These are phyloP conservation scores for Centropus bengalensis DNA, from an alignment of 2,113 vertebrate genomes.

Conservation along the genomic window DNA sequence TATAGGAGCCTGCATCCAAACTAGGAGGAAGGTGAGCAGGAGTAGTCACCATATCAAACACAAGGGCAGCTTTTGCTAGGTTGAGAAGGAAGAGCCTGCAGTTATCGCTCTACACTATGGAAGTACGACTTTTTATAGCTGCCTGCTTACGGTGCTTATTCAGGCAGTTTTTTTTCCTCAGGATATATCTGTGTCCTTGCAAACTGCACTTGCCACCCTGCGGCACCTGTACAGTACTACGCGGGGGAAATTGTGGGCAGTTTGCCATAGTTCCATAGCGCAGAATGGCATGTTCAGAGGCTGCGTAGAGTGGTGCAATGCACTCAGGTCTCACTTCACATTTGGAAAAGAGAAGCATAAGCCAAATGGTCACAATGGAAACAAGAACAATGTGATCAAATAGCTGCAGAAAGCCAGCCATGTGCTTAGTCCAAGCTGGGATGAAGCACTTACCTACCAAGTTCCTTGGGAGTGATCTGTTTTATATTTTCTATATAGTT, in stretches of 20 bases:
- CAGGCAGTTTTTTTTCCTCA: background rate
- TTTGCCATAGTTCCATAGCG: background rate
- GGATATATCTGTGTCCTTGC: background rate
- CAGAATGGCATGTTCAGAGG: background rate
- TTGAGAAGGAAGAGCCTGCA: background rate
- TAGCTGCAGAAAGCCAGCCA: background rate
- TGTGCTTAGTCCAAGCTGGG: background rate
- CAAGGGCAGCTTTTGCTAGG: background rate
- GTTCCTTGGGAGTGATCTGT: background rate
- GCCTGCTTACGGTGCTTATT: background rate
- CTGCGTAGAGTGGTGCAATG: accelerated
- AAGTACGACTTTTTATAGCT: background rate
- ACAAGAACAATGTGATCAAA: background rate
- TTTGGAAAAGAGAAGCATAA: background rate
- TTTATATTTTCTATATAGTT: background rate
- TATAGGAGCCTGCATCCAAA: background rate
- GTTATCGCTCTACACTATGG: background rate
- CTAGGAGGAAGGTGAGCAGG: background rate
- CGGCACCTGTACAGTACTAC: background rate
- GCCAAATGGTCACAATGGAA: background rate
- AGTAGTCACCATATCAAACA: background rate
- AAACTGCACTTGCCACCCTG: background rate
- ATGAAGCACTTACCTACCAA: background rate
- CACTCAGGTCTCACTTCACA: background rate
- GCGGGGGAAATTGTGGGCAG: background rate